Evolutionary conservation across 2,797 vertebrate genomes (phyloP).

Genomic region (Amblyraja radiata): DNA sequence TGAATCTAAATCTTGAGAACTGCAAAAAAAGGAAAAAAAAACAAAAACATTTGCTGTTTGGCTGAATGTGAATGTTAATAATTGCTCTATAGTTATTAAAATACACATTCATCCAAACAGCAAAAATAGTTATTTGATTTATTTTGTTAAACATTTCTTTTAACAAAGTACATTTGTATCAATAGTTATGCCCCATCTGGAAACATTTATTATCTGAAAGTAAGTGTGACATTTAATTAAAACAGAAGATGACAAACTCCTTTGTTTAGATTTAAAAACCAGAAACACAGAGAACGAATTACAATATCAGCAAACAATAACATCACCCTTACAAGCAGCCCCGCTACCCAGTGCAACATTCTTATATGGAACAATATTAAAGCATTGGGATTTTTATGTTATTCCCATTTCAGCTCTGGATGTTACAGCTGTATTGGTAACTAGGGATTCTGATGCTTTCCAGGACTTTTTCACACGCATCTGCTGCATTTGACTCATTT

Average conservation of each 20-base stretch:
- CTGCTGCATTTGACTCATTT: background rate
- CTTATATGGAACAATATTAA: background rate
- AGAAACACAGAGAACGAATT: background rate
- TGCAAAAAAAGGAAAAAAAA: background rate
- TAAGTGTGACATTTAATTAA: background rate
- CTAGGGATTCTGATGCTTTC: background rate
- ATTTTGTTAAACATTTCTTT: no score
- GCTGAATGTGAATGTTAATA: background rate
- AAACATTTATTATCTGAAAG: background rate
- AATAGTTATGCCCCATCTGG: background rate
- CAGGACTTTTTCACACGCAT: background rate
- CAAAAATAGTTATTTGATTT: no score
- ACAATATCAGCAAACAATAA: background rate
- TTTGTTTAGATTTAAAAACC: background rate
- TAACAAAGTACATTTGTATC: background rate
- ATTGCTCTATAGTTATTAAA: background rate
- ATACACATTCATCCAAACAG: no score
- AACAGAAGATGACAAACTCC: background rate
- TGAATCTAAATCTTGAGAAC: background rate
- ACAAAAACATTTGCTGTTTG: background rate
- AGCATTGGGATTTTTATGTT: background rate
- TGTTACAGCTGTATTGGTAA: slow-evolving; percentile 25
- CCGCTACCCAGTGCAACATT: background rate
- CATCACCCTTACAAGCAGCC: background rate
- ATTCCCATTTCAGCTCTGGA: background rate